Evolutionary conservation across 2,797 vertebrate genomes (phyloP).

Genomic region (Taeniopygia guttata): DNA sequence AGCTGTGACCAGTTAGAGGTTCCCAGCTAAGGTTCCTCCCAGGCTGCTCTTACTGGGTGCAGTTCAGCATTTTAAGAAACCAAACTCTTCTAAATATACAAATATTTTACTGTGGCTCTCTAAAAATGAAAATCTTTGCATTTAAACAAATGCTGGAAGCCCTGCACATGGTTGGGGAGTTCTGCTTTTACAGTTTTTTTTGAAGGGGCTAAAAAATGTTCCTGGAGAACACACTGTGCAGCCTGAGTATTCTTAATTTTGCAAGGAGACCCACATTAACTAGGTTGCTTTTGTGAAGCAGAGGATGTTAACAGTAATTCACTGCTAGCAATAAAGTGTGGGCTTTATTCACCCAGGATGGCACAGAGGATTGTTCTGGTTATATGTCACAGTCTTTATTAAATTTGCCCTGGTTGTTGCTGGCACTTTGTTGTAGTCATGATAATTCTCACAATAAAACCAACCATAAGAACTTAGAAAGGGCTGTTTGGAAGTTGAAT

Average conservation of each 20-base stretch:
- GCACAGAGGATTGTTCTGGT: constrained; percentile 21
- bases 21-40: background rate
- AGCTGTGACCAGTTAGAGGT: background rate
- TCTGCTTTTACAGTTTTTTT: constrained; percentile 9
- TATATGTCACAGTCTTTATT: background rate
- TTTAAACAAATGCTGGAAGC: constrained; percentile 45
- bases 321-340: background rate
- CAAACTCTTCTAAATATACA: background rate
- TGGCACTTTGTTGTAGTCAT: background rate
- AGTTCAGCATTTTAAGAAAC: constrained; percentile 15
- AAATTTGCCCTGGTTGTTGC: constrained; percentile 8
- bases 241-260: background rate
- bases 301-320: background rate
- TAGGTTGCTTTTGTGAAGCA: background rate
- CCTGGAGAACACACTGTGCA: background rate
- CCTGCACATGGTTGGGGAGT: background rate
- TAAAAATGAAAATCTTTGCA: constrained; percentile 39
- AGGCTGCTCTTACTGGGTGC: background rate
- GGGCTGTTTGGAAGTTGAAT: background rate
- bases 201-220: background rate
- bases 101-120: constrained; percentile 22
- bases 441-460: background rate
- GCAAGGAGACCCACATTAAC: background rate
- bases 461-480: background rate
- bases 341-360: background rate